A percentile compares a stretch with the other conserved stretches of the same genome.
phyloP scores from a whole-genome alignment of 2,888 invertebrate genomes.

The Cyaniris semiargus region DNA sequence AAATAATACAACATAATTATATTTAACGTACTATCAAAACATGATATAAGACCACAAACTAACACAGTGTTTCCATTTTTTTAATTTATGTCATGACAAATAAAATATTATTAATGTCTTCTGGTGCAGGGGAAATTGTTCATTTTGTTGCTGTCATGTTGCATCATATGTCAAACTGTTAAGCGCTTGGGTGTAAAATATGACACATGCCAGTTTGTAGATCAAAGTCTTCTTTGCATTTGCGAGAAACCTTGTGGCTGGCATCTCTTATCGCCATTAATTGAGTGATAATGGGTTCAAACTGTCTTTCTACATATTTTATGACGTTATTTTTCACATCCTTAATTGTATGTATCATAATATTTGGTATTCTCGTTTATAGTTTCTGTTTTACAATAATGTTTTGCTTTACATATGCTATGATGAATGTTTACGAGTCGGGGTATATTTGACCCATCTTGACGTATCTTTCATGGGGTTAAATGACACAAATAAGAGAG shows the following conservation, averaged over 20 bases:
- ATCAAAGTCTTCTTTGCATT: slow-evolving; percentile 4
- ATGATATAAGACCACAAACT: background rate
- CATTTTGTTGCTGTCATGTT: slow-evolving; percentile 26
- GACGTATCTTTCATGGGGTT: background rate
- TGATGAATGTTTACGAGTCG: background rate
- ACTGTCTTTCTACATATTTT: background rate
- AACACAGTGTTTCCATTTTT: slow-evolving; percentile 21
- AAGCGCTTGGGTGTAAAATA: slow-evolving; percentile 18
- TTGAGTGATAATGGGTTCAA: background rate
- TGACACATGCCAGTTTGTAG: background rate
- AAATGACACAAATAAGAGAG: too few species aligned
- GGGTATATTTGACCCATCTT: background rate
- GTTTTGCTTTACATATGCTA: background rate
- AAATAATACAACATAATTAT: background rate
- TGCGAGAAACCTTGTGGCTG: background rate
- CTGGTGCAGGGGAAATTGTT: slow-evolving; percentile 28
- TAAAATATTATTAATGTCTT: slow-evolving; percentile 26
- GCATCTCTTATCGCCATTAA: background rate
- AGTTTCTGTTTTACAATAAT: background rate
- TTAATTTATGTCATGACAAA: slow-evolving; percentile 27
- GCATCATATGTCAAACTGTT: slow-evolving; percentile 24
- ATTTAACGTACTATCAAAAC: background rate
- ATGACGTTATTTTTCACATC: background rate
- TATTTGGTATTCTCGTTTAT: background rate
- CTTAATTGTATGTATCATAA: background rate